Evolutionary conservation across 2,113 vertebrate genomes (phyloP).

Genomic region (Fukomys damarensis): DNA sequence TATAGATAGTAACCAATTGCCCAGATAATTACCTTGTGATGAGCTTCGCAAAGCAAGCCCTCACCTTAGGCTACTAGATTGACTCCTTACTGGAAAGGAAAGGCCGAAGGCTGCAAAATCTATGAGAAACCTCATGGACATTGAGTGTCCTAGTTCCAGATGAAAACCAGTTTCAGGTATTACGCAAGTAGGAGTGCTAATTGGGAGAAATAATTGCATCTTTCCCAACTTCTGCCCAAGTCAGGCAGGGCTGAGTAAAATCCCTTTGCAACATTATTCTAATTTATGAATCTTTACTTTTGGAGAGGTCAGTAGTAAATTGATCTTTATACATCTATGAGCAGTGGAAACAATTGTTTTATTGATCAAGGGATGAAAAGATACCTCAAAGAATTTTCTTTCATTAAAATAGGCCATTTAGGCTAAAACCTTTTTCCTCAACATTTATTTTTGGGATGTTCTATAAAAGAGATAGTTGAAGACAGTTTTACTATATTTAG

Average conservation of each 20-base stretch:
- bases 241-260: neutral
- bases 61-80: constrained; percentile 56
- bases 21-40: constrained; percentile 36
- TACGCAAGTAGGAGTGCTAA: constrained; percentile 54
- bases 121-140: neutral
- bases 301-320: neutral
- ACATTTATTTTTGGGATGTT: neutral
- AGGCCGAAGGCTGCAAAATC: constrained; percentile 56
- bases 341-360: neutral
- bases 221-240: constrained; percentile 5
- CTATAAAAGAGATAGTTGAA: neutral
- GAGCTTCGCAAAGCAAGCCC: constrained; percentile 34
- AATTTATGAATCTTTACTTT: constrained; percentile 25
- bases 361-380: neutral
- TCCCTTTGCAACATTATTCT: neutral
- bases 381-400: neutral
- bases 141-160: neutral
- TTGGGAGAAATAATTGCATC: constrained; percentile 60
- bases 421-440: neutral
- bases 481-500: neutral
- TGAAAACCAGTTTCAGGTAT: constrained; percentile 59
- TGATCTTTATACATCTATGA: constrained; percentile 9
- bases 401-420: constrained; percentile 41
- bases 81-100: constrained; percentile 53
- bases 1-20: neutral